Conservation (phyloP, 2,113 vertebrate species). For the Rhea americana region DNA sequence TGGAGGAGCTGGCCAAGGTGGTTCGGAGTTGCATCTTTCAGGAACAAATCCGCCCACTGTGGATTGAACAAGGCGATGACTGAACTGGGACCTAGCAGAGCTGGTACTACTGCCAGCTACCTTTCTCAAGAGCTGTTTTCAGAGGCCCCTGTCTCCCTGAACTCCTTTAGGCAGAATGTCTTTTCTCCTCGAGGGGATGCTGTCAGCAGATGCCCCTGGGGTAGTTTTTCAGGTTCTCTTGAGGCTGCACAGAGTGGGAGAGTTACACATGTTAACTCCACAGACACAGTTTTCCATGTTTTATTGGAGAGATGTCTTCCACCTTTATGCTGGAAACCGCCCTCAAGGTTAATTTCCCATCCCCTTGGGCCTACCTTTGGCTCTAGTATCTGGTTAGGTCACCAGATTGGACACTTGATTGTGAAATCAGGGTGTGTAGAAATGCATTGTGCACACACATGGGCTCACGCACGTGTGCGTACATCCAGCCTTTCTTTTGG, state of each 20-base stretch:
- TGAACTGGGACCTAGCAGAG: not conserved
- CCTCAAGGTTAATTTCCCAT: not conserved
- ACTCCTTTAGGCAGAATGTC: not conserved
- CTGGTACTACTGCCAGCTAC: not conserved
- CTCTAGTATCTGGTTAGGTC: accelerated
- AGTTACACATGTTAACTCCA: accelerated
- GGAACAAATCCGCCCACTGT: slow-evolving; percentile 77
- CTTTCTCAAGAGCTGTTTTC: not conserved
- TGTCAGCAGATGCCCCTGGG: not conserved
- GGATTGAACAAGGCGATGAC: slow-evolving; percentile 64
- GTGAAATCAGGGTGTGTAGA: not conserved
- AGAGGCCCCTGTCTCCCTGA: not conserved
- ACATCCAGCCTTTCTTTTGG: too few species aligned
- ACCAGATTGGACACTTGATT: accelerated
- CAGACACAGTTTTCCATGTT: not conserved
- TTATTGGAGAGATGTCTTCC: not conserved
- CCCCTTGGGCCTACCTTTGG: not conserved
- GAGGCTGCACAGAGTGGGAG: not conserved
- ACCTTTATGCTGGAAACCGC: not conserved
- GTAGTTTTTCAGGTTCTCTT: not conserved
- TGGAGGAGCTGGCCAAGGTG: slow-evolving; percentile 76
- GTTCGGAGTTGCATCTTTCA: slow-evolving; percentile 77
- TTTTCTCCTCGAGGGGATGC: not conserved
- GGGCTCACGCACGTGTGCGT: not conserved
- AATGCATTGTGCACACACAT: not conserved